phyloP scores from a whole-genome alignment of 2,797 vertebrate species.

The Danionella dracula region DNA sequence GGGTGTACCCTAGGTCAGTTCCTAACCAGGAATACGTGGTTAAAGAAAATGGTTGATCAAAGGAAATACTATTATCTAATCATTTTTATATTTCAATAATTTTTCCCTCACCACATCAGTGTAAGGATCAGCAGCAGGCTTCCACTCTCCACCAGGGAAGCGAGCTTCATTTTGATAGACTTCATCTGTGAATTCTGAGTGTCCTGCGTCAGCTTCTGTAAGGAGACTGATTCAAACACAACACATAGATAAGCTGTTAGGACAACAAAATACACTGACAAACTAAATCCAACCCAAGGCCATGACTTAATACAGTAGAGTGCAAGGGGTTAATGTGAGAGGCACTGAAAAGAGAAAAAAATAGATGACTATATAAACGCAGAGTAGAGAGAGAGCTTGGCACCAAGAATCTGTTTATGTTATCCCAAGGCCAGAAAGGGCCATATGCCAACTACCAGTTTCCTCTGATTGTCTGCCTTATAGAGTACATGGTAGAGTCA shows the following conservation, averaged over 20 bases:
- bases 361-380: slow-evolving; percentile 47
- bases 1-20: too few relatives aligned
- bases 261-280: background rate
- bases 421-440: background rate
- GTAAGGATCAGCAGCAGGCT: slow-evolving; percentile 75
- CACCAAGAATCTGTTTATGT: slow-evolving; percentile 51
- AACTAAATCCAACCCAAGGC: background rate
- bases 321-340: slow-evolving; percentile 4
- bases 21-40: too few relatives aligned
- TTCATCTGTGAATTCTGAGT: slow-evolving; percentile 93
- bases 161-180: slow-evolving; percentile 89
- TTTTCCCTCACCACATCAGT: slow-evolving; percentile 84
- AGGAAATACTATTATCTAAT: too few relatives aligned
- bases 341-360: slow-evolving; percentile 1
- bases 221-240: slow-evolving; percentile 70
- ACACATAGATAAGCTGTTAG: background rate
- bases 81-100: background rate
- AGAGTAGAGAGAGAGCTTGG: slow-evolving; percentile 5
- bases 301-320: background rate
- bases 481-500: too few relatives aligned
- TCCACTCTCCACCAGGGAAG: slow-evolving; percentile 92
- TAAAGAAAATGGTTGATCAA: too few relatives aligned
- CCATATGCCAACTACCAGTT: slow-evolving; percentile 41
- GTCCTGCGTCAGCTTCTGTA: slow-evolving; percentile 93
- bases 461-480: slow-evolving; percentile 66